Conservation (phyloP, 1,140 invertebrate species). For the Araneus ventricosus region DNA sequence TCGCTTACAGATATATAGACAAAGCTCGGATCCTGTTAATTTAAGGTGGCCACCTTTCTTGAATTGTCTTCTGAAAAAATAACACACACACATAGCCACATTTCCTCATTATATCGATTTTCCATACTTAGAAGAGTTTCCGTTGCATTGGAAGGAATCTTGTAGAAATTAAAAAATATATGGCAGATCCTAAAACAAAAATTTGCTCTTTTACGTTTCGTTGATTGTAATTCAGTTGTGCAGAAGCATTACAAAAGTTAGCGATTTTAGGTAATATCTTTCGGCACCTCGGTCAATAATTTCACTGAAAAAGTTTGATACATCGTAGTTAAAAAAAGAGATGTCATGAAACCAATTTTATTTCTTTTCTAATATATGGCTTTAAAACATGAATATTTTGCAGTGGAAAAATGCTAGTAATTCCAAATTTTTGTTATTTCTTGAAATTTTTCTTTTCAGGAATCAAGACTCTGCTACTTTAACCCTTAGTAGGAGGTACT, state of each 20-base stretch:
- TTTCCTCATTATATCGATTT: slow-evolving; percentile 47
- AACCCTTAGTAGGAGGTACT: no score
- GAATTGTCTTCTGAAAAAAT: background rate
- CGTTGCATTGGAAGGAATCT: background rate
- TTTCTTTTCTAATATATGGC: no score
- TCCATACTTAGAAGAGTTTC: slow-evolving; percentile 9
- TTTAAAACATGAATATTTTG: no score
- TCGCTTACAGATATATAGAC: slow-evolving; percentile 7
- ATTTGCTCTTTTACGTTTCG: background rate
- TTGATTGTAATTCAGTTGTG: background rate
- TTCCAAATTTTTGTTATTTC: no score
- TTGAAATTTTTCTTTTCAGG: no score
- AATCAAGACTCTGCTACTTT: no score
- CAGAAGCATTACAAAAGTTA: background rate
- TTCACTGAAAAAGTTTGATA: background rate
- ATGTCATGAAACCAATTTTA: background rate
- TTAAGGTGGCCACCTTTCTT: slow-evolving; percentile 34
- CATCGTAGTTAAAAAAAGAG: background rate
- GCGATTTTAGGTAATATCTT: background rate
- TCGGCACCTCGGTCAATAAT: background rate
- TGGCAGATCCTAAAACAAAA: slow-evolving; percentile 12
- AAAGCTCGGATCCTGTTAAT: slow-evolving; percentile 33
- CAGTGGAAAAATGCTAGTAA: no score
- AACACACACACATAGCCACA: slow-evolving; percentile 13
- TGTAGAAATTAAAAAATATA: slow-evolving; percentile 26